A percentile compares a stretch with the other conserved stretches of the same genome.
phyloP scores from a whole-genome alignment of 2,113 vertebrate genomes.

The Ammospiza nelsoni region DNA sequence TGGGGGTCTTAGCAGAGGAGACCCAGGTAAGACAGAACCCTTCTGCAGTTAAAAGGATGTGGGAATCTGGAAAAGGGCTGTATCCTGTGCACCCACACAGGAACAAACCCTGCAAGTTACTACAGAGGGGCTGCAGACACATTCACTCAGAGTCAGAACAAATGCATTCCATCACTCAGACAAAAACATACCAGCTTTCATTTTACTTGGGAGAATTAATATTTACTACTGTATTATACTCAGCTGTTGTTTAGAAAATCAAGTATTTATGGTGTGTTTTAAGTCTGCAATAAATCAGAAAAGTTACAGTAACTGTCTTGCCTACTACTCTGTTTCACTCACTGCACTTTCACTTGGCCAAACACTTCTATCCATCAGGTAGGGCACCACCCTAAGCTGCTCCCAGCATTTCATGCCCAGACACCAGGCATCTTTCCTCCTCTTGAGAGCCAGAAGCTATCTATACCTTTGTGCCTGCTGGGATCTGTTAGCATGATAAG shows the following conservation, averaged over 20 bases:
- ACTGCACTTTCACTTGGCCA: background rate
- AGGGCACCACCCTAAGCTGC: background rate
- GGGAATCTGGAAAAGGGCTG: fast-evolving
- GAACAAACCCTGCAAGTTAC: background rate
- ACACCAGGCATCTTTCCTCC: background rate
- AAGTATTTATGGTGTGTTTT: background rate
- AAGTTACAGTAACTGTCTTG: background rate
- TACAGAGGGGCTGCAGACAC: background rate
- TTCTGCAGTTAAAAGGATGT: background rate
- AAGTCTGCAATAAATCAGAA: background rate
- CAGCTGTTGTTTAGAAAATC: background rate
- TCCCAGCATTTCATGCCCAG: background rate
- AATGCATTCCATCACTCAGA: background rate
- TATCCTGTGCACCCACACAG: fast-evolving
- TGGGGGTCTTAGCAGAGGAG: background rate
- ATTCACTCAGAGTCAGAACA: background rate
- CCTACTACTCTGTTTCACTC: background rate
- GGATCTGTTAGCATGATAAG: background rate
- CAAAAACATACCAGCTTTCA: background rate
- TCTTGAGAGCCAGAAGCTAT: background rate
- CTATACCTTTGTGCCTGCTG: background rate
- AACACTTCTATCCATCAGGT: background rate
- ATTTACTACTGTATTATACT: background rate
- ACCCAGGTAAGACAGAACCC: background rate
- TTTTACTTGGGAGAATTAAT: background rate